These are phyloP conservation scores for Drosophila anceps DNA, from an alignment of 2,888 invertebrate genomes.

Conservation along the genomic window DNA sequence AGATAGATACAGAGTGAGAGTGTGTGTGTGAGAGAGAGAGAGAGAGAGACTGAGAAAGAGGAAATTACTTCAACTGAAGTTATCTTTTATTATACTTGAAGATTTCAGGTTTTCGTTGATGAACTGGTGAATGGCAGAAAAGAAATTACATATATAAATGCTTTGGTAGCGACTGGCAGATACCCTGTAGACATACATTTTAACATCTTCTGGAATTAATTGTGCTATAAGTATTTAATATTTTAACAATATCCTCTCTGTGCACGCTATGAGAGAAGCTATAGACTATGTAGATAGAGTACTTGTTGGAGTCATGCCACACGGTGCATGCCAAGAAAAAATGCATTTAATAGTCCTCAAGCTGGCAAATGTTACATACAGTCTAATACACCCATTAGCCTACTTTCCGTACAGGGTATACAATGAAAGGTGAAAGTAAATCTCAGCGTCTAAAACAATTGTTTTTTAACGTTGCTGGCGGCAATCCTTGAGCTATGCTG, in stretches of 20 bases:
- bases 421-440: conserved; percentile 19
- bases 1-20: neutral
- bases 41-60: neutral
- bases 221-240: no score
- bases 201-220: neutral
- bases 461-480: conserved; percentile 15
- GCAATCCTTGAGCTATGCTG: conserved; percentile 18
- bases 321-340: no score
- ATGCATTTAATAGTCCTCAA: neutral
- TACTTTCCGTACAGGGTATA: neutral
- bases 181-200: neutral
- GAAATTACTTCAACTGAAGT: neutral
- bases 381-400: neutral
- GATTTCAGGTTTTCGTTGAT: conserved; percentile 14
- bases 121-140: neutral
- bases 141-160: neutral
- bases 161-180: neutral
- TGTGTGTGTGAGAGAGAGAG: neutral
- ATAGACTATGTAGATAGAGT: neutral
- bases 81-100: neutral
- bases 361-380: neutral
- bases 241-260: neutral
- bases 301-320: no score
- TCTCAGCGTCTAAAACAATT: neutral
- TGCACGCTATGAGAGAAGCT: neutral